A percentile compares a stretch with the other conserved stretches of the same genome.
Conservation (phyloP, 1,140 invertebrate species). For the Ctenoplectra terminalis region DNA sequence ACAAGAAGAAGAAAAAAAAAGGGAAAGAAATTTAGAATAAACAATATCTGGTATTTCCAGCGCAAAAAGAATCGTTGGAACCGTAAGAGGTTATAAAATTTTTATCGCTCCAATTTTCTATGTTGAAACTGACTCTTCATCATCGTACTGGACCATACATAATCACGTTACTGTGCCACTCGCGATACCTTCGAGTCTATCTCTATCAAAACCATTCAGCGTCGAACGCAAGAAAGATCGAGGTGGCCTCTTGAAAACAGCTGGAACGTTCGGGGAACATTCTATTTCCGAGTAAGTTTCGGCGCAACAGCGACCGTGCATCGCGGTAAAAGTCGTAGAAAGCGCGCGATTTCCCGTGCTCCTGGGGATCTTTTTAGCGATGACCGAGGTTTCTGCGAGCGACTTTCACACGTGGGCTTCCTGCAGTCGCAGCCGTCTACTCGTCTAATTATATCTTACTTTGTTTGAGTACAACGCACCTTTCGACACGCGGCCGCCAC, state of each 20-base stretch:
- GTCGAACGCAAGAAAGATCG: neutral
- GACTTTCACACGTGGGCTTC: slow-evolving; percentile 68
- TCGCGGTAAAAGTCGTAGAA: slow-evolving; percentile 53
- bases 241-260: slow-evolving; percentile 7
- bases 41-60: too few relatives aligned
- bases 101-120: too few relatives aligned
- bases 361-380: slow-evolving; percentile 64
- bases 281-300: slow-evolving; percentile 57
- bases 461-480: slow-evolving; percentile 83
- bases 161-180: too few relatives aligned
- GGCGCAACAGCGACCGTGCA: slow-evolving; percentile 17
- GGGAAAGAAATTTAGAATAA: too few relatives aligned
- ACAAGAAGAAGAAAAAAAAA: too few relatives aligned
- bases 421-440: slow-evolving; percentile 65
- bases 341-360: slow-evolving; percentile 56
- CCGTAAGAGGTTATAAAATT: too few relatives aligned
- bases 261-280: slow-evolving; percentile 43
- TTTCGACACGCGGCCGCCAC: slow-evolving; percentile 75
- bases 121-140: too few relatives aligned
- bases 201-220: too few relatives aligned
- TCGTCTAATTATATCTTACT: slow-evolving; percentile 81
- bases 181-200: too few relatives aligned
- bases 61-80: too few relatives aligned
- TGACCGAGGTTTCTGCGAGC: slow-evolving; percentile 62
- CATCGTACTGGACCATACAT: too few relatives aligned